These are phyloP conservation scores for Bothrops jararaca DNA, from an alignment of 2,113 vertebrate genomes.

Conservation along the genomic window DNA sequence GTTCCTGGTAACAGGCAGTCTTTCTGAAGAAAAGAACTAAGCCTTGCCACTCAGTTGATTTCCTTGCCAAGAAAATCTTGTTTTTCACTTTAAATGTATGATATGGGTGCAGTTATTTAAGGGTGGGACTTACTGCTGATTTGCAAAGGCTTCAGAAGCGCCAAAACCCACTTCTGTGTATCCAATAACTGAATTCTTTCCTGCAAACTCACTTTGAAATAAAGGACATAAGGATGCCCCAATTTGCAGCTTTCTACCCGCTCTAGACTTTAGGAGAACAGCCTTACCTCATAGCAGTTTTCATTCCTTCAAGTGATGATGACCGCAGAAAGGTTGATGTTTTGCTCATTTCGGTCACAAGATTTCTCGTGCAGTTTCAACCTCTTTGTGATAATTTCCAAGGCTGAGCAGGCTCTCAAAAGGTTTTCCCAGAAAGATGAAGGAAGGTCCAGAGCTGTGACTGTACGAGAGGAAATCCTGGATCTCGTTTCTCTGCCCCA, in stretches of 20 bases:
- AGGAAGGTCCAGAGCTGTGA: background rate
- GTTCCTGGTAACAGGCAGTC: background rate
- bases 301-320: conserved; percentile 31
- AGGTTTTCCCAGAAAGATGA: background rate
- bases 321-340: conserved; percentile 23
- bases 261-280: background rate
- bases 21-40: rapidly evolving
- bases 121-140: background rate
- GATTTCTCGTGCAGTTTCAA: background rate
- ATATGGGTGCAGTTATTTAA: background rate
- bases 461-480: conserved; percentile 62
- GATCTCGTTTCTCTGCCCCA: conserved; percentile 22
- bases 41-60: background rate
- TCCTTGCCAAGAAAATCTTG: background rate
- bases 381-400: background rate
- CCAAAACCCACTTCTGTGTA: background rate
- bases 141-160: background rate
- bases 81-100: background rate
- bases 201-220: background rate
- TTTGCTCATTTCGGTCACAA: background rate
- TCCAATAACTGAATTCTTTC: background rate
- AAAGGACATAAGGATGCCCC: background rate
- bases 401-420: background rate
- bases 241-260: background rate
- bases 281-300: conserved; percentile 56